Evolutionary conservation across 2,113 vertebrate species (phyloP).

Genomic region (Baryphthengus martii): DNA sequence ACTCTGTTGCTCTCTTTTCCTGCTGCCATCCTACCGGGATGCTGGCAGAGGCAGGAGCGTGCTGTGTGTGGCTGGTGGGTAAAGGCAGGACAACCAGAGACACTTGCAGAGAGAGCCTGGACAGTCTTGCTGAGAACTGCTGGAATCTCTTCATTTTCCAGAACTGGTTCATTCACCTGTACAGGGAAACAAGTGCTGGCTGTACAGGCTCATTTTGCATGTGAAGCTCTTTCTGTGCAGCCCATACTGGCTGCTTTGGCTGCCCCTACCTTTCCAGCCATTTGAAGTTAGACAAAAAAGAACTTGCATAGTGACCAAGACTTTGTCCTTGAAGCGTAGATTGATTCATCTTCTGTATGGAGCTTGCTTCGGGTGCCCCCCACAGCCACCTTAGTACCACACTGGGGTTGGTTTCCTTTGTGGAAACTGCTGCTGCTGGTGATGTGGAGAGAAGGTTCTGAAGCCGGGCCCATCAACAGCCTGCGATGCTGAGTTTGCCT

Average conservation of each 20-base stretch:
- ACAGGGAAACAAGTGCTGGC: background rate
- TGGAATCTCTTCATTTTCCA: background rate
- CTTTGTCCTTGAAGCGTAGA: background rate
- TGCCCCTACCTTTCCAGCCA: background rate
- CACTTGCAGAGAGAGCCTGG: background rate
- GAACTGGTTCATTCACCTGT: background rate
- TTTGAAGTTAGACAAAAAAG: background rate
- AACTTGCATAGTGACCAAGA: background rate
- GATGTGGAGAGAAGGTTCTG: background rate
- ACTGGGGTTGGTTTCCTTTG: background rate
- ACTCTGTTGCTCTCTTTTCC: background rate
- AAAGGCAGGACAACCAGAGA: background rate
- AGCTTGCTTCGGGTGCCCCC: background rate
- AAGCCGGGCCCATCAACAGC: background rate
- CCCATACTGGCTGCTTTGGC: background rate
- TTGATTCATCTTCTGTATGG: background rate
- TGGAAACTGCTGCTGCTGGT: background rate
- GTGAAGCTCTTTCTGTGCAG: background rate
- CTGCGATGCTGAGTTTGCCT: background rate
- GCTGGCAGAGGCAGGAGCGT: background rate
- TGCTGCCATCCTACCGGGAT: accelerated
- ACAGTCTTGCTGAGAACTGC: background rate
- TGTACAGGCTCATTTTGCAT: background rate
- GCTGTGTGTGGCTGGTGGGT: background rate
- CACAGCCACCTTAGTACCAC: accelerated